These are phyloP conservation scores for Kryphioiulus occultus DNA, from an alignment of 2,888 invertebrate species.

Conservation along the genomic window DNA sequence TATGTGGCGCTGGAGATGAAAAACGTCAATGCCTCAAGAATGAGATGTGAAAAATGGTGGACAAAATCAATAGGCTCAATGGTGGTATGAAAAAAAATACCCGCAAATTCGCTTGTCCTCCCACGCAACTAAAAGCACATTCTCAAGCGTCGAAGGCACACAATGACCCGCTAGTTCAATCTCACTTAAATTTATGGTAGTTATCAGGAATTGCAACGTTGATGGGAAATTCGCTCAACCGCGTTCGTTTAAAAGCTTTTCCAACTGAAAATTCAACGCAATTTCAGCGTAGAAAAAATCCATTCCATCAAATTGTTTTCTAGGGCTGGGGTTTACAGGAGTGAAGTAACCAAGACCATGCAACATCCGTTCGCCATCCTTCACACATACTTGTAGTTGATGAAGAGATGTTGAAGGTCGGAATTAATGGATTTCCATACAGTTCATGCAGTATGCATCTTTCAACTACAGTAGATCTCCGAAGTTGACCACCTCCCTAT, in stretches of 20 bases:
- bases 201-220: background rate
- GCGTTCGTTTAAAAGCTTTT: slow-evolving; percentile 16
- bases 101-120: background rate
- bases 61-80: background rate
- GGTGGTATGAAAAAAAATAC: background rate
- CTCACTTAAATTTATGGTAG: background rate
- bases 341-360: too few species aligned
- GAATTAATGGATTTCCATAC: too few species aligned
- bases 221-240: background rate
- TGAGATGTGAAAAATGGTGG: background rate
- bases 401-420: too few species aligned
- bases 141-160: background rate
- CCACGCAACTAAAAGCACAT: background rate
- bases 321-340: too few species aligned
- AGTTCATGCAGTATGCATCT: too few species aligned
- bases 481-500: too few species aligned
- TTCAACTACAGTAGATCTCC: too few species aligned
- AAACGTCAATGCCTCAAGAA: background rate
- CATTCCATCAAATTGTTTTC: background rate
- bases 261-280: background rate
- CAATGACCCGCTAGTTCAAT: background rate
- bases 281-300: background rate
- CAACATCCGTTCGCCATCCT: too few species aligned
- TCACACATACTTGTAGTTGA: too few species aligned
- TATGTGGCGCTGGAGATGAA: background rate